Evolutionary conservation across 1,140 invertebrate species (phyloP).

Genomic region (Neuroterus valhalla): DNA sequence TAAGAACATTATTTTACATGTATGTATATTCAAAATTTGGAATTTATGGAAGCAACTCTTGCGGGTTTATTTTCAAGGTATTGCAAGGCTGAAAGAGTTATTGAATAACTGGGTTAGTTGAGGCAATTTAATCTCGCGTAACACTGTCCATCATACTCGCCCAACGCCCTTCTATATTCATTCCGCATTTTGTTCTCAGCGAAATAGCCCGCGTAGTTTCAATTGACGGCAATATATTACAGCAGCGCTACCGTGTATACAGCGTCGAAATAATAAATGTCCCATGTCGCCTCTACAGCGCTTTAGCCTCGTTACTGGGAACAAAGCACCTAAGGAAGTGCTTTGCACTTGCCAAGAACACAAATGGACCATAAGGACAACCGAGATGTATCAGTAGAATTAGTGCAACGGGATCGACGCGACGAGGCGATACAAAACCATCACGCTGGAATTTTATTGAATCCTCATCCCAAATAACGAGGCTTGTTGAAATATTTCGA

Average conservation of each 20-base stretch:
- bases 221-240: conserved; percentile 39
- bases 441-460: background rate
- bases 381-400: conserved; percentile 58
- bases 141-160: background rate
- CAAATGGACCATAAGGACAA: conserved; percentile 58
- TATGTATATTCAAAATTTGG: background rate
- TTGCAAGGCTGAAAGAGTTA: background rate
- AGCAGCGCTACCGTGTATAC: conserved; percentile 16
- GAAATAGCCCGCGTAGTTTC: conserved; percentile 39
- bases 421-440: conserved; percentile 26
- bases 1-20: background rate
- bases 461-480: background rate
- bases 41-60: conserved; percentile 1
- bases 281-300: conserved; percentile 49
- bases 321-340: conserved; percentile 60
- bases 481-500: background rate
- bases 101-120: conserved; percentile 4
- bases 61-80: background rate
- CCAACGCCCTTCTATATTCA: conserved; percentile 1
- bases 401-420: conserved; percentile 55
- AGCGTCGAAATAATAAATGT: conserved; percentile 60
- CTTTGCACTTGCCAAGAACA: conserved; percentile 58
- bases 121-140: conserved; percentile 5
- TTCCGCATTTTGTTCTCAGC: conserved; percentile 6
- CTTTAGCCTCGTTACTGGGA: conserved; percentile 63